These are phyloP conservation scores for Nyctereutes procyonoides DNA, from an alignment of 2,113 vertebrate genomes.

Conservation along the genomic window DNA sequence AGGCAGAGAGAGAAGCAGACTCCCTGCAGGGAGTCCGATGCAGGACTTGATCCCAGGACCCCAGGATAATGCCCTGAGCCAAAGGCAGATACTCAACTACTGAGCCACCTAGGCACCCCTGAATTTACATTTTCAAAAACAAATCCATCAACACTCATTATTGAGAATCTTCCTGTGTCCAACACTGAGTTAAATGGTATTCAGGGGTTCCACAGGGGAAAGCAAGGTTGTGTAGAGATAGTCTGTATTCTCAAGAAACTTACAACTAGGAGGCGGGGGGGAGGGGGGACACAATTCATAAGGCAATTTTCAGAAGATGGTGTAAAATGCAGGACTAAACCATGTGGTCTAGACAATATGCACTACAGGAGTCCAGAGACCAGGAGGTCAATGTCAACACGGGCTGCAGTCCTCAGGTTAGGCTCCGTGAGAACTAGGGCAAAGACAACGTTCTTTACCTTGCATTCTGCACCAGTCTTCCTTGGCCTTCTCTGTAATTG, in stretches of 20 bases:
- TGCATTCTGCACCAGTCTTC: constrained; percentile 4
- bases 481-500: constrained; percentile 50
- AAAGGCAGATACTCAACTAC: too few species aligned
- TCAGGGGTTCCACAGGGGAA: neutral
- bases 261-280: neutral
- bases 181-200: neutral
- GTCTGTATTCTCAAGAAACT: neutral
- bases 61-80: too few species aligned
- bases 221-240: neutral
- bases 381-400: accelerated
- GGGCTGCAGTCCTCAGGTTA: neutral
- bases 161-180: neutral
- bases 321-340: neutral
- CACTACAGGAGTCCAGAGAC: neutral
- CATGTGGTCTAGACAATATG: neutral
- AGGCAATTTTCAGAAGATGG: neutral
- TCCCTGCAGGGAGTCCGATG: too few species aligned
- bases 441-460: constrained; percentile 44
- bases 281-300: neutral
- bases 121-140: constrained; percentile 24
- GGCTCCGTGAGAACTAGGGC: constrained; percentile 50
- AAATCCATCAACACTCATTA: neutral
- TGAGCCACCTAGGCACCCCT: too few species aligned
- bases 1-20: too few species aligned
- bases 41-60: too few species aligned